Evolutionary conservation across 2,888 invertebrate species (phyloP).

Genomic region (Leptinotarsa rubiginosa): DNA sequence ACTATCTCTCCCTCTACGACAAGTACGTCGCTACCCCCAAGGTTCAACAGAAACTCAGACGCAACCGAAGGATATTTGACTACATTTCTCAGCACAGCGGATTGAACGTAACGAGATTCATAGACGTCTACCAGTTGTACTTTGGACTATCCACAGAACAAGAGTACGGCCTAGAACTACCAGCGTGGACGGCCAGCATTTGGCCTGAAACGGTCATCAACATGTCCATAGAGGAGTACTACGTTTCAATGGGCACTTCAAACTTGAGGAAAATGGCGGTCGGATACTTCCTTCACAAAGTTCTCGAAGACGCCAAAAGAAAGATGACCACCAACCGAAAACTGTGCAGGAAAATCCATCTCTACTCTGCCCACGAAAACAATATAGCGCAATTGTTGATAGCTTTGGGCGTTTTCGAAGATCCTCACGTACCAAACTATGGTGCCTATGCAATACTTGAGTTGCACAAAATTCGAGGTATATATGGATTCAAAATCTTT

Average conservation of each 20-base stretch:
- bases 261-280: constrained; percentile 38
- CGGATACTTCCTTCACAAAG: constrained; percentile 51
- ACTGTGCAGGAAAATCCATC: constrained; percentile 49
- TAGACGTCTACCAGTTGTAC: constrained; percentile 72
- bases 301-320: constrained; percentile 47
- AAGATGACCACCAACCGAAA: constrained; percentile 45
- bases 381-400: constrained; percentile 52
- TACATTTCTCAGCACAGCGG: constrained; percentile 69
- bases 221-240: constrained; percentile 60
- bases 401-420: constrained; percentile 48
- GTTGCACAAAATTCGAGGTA: constrained; percentile 44
- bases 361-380: constrained; percentile 55
- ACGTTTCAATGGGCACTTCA: constrained; percentile 57
- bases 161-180: constrained; percentile 61
- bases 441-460: constrained; percentile 48
- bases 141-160: constrained; percentile 74
- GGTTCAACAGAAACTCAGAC: constrained; percentile 64
- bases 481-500: constrained; percentile 52
- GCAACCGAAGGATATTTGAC: constrained; percentile 66
- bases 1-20: constrained; percentile 48
- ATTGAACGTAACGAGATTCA: constrained; percentile 67
- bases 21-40: constrained; percentile 55
- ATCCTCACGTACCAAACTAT: constrained; percentile 49
- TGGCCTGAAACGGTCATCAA: constrained; percentile 60
- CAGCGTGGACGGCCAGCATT: constrained; percentile 63